These are phyloP conservation scores for Otolemur crassicaudatus DNA, from an alignment of 2,797 vertebrate species.

Conservation along the genomic window DNA sequence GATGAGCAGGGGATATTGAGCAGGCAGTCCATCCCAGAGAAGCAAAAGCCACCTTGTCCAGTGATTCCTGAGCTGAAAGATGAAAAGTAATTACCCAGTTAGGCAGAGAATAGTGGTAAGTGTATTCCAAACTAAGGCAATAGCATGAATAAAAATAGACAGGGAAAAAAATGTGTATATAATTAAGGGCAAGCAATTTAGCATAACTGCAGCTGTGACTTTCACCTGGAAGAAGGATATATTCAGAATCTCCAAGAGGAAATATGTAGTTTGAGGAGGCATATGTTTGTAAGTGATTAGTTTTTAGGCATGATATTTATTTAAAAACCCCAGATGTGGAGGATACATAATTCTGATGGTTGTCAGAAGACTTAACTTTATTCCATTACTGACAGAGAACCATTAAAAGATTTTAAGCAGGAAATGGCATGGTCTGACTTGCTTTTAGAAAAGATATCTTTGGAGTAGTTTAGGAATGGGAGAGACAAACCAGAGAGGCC, in stretches of 20 bases:
- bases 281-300: constrained; percentile 27
- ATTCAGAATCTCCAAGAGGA: constrained; percentile 9
- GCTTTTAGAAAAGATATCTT: constrained; percentile 24
- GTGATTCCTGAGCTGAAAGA: not conserved
- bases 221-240: not conserved
- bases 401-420: constrained; percentile 51
- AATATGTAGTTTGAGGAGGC: constrained; percentile 43
- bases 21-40: constrained; percentile 4
- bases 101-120: constrained; percentile 8
- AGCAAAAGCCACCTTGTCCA: constrained; percentile 13
- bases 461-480: not conserved
- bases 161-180: not conserved
- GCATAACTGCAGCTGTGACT: constrained; percentile 29
- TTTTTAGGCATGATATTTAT: constrained; percentile 42
- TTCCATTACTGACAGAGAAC: constrained; percentile 16
- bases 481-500: not conserved
- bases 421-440: not conserved
- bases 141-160: constrained; percentile 32
- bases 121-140: constrained; percentile 36
- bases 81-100: constrained; percentile 30
- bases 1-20: not conserved
- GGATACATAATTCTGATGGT: constrained; percentile 39
- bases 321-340: constrained; percentile 38
- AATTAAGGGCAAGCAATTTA: constrained; percentile 1
- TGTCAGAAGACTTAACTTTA: constrained; percentile 22